phyloP scores from a whole-genome alignment of 1,140 invertebrate species.

The Drosophila pandora region DNA sequence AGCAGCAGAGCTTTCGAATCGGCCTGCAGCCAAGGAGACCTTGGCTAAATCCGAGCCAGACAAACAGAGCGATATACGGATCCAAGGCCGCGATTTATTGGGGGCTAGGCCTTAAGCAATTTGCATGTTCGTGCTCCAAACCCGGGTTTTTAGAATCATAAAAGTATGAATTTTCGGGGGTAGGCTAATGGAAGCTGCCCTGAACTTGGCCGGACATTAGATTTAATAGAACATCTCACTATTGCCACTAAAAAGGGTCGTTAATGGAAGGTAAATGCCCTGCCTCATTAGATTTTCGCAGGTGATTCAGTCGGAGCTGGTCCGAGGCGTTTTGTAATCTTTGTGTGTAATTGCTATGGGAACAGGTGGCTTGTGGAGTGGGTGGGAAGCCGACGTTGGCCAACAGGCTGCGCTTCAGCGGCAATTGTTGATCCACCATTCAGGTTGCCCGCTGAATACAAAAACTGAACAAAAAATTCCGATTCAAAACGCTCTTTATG shows the following conservation, averaged over 20 bases:
- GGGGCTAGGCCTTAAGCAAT: conserved; percentile 40
- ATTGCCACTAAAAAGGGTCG: conserved; percentile 22
- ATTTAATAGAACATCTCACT: conserved; percentile 34
- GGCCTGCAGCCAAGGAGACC: conserved; percentile 47
- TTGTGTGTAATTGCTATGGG: conserved; percentile 49
- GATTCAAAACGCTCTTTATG: conserved; percentile 45
- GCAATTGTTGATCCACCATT: conserved; percentile 49
- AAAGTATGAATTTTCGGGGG: not conserved
- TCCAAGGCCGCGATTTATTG: conserved; percentile 29
- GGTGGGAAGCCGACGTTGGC: conserved; percentile 47
- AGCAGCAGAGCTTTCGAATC: conserved; percentile 55
- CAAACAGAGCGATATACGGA: conserved; percentile 1
- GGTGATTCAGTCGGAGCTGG: conserved; percentile 1
- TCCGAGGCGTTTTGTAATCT: conserved; percentile 50
- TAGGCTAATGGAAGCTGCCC: conserved; percentile 23
- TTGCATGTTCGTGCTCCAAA: conserved; percentile 22
- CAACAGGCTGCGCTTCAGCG: conserved; percentile 38
- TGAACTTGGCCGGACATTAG: conserved; percentile 66
- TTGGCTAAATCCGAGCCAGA: conserved; percentile 35
- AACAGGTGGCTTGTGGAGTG: conserved; percentile 33
- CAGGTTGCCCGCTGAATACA: conserved; percentile 10
- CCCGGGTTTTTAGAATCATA: conserved; percentile 20
- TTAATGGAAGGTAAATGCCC: conserved; percentile 43
- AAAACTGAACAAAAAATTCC: conserved; percentile 28
- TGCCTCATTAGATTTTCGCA: conserved; percentile 8